Evolutionary conservation across 2,888 invertebrate species (phyloP).

Genomic region (Monochamus alternatus): DNA sequence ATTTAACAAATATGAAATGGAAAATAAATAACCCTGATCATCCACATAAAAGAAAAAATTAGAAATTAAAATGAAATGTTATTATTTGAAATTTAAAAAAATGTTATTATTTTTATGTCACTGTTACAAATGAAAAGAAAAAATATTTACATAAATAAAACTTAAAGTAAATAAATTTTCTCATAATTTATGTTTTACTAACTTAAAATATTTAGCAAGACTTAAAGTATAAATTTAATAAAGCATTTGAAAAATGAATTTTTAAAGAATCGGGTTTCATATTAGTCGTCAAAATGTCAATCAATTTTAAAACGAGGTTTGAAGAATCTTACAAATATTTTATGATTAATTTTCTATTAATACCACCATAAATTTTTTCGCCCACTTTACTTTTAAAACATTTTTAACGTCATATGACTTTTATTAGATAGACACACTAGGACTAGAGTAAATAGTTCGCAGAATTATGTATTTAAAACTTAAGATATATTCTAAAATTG

Average conservation of each 20-base stretch:
- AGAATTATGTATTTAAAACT: not conserved
- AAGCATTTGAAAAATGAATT: not conserved
- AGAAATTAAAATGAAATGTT: no score
- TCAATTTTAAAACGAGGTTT: not conserved
- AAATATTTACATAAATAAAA: no score
- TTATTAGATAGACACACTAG: not conserved
- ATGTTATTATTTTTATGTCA: no score
- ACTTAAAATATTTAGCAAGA: not conserved
- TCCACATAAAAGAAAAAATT: no score
- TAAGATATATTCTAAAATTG: not conserved
- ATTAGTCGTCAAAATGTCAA: not conserved
- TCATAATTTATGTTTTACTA: not conserved
- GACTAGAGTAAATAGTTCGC: not conserved
- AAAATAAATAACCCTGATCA: no score
- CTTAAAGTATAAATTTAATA: not conserved
- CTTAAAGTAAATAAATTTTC: no score
- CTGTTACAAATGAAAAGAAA: no score
- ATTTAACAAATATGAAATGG: no score
- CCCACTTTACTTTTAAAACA: not conserved
- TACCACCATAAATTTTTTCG: not conserved
- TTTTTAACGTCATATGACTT: not conserved
- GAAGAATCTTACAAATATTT: not conserved
- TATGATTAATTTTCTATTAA: slow-evolving; percentile 10
- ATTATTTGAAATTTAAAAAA: no score
- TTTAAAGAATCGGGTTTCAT: not conserved